These are phyloP conservation scores for Distichodus sexfasciatus DNA, from an alignment of 2,797 vertebrate genomes.

Conservation along the genomic window DNA sequence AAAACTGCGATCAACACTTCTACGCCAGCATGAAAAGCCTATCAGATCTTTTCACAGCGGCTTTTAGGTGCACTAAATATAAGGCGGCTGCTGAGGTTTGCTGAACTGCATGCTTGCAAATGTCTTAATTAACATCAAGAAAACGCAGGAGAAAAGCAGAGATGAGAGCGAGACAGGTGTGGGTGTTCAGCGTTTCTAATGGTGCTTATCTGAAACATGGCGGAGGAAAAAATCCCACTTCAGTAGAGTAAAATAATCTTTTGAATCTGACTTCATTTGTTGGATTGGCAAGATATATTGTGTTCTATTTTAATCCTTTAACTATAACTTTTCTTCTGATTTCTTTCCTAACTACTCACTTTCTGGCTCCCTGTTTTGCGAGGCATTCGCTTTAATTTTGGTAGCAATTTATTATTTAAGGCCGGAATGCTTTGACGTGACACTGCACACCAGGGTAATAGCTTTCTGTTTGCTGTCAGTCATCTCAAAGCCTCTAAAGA, in stretches of 20 bases:
- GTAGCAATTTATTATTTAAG: slow-evolving; percentile 13
- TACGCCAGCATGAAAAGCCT: not conserved
- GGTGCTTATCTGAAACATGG: not conserved
- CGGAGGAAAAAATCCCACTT: not conserved
- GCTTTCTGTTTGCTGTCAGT: slow-evolving; percentile 38
- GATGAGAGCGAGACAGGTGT: not conserved
- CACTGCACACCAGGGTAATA: not conserved
- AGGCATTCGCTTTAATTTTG: slow-evolving; percentile 21
- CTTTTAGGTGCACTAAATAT: not conserved
- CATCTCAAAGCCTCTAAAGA: slow-evolving; percentile 26
- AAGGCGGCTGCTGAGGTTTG: not conserved
- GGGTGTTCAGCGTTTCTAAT: not conserved
- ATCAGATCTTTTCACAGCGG: not conserved
- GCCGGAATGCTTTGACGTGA: not conserved
- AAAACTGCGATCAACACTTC: not conserved
- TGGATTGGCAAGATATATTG: no score
- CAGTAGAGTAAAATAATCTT: not conserved
- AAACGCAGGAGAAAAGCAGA: not conserved
- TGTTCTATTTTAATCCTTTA: not conserved
- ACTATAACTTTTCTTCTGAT: not conserved
- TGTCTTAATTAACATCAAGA: slow-evolving; percentile 11
- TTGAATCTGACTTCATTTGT: not conserved
- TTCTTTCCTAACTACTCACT: not conserved
- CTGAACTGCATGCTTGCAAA: not conserved
- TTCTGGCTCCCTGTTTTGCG: not conserved